Evolutionary conservation across 1,140 invertebrate species (phyloP).

Genomic region (Anoplophora glabripennis): DNA sequence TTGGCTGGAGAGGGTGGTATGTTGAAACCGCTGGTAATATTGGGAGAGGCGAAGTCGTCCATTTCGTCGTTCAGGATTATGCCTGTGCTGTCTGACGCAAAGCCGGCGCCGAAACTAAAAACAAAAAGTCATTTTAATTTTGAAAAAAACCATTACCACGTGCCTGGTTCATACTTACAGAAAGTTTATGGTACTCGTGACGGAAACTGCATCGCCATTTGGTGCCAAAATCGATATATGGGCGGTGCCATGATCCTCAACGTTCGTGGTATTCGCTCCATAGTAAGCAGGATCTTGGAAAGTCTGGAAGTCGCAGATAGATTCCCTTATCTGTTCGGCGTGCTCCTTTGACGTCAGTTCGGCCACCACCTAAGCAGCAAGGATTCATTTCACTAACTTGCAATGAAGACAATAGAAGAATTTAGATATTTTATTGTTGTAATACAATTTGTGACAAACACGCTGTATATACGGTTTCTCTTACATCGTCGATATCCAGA

Average conservation of each 20-base stretch:
- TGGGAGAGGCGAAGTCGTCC: constrained; percentile 90
- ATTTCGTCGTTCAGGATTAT: constrained; percentile 93
- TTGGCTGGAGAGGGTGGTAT: constrained; percentile 79
- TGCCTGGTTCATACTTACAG: no score
- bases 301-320: constrained; percentile 63
- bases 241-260: constrained; percentile 80
- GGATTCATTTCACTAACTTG: not conserved
- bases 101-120: constrained; percentile 69
- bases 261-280: constrained; percentile 58
- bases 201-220: constrained; percentile 89
- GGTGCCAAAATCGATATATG: constrained; percentile 83
- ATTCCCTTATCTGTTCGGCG: constrained; percentile 58
- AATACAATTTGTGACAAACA: no score
- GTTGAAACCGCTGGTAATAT: constrained; percentile 71
- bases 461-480: not conserved
- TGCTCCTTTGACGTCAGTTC: constrained; percentile 66
- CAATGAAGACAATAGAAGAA: no score
- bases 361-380: constrained; percentile 55
- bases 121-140: no score
- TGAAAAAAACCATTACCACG: no score
- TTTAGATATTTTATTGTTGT: no score
- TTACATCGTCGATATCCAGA: constrained; percentile 36
- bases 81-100: constrained; percentile 71
- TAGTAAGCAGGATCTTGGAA: constrained; percentile 66
- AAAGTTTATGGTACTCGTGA: constrained; percentile 89